Evolutionary conservation across 2,888 invertebrate species (phyloP).

Genomic region (Uloborus plumipes): DNA sequence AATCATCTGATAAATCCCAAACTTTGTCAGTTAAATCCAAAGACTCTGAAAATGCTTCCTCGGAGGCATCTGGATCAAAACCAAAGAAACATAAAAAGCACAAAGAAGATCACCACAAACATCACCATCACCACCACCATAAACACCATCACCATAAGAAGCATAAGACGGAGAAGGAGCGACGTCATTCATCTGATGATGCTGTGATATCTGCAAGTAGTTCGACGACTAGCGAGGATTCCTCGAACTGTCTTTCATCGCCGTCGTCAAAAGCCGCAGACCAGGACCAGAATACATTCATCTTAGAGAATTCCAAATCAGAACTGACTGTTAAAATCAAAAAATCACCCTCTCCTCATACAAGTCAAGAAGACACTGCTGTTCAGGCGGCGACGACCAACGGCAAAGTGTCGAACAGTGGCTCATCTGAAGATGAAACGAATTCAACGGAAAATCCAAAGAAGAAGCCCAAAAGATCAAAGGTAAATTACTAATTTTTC

Average conservation of each 20-base stretch:
- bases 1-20: slow-evolving; percentile 20
- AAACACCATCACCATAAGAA: slow-evolving; percentile 73
- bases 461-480: slow-evolving; percentile 54
- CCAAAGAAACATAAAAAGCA: slow-evolving; percentile 67
- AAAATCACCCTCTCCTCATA: slow-evolving; percentile 58
- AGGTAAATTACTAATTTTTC: slow-evolving; percentile 27
- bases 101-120: slow-evolving; percentile 74
- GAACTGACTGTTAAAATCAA: slow-evolving; percentile 66
- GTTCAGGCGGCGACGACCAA: neutral
- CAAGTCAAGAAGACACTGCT: slow-evolving; percentile 30
- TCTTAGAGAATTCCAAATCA: slow-evolving; percentile 60
- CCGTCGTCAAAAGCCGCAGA: slow-evolving; percentile 17
- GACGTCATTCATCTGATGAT: slow-evolving; percentile 21
- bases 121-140: slow-evolving; percentile 78
- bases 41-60: neutral
- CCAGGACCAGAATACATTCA: slow-evolving; percentile 25
- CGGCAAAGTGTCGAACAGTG: neutral
- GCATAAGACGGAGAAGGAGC: slow-evolving; percentile 63
- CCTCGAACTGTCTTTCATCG: slow-evolving; percentile 17
- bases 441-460: slow-evolving; percentile 41
- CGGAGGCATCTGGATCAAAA: slow-evolving; percentile 16
- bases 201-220: slow-evolving; percentile 50
- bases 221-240: slow-evolving; percentile 15
- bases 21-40: slow-evolving; percentile 21
- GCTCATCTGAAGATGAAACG: slow-evolving; percentile 33